Percentiles rank a stretch among this genome's conserved stretches.
Conservation (phyloP, 2,797 vertebrate genomes). For the Orientallactaga sibirica region DNA sequence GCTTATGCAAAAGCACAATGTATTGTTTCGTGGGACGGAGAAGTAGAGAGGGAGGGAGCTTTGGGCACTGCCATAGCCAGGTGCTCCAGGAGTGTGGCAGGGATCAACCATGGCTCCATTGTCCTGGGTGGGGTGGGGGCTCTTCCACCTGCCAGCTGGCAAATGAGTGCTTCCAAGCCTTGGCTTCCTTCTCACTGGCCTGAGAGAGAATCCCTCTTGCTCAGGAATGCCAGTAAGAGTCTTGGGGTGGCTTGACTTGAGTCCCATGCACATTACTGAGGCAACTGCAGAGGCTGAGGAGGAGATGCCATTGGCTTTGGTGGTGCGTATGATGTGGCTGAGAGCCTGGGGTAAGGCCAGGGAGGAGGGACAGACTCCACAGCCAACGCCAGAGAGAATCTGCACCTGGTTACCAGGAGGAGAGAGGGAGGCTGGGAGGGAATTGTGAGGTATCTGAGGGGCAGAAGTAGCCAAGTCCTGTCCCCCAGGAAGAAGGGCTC, state of each 20-base stretch:
- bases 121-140: not conserved
- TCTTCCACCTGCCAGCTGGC: not conserved
- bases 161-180: not conserved
- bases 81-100: not conserved
- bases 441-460: not conserved
- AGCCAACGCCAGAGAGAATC: not conserved
- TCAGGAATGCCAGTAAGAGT: not conserved
- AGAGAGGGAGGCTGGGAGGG: not conserved
- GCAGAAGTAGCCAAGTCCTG: not conserved
- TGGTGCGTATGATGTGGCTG: not conserved
- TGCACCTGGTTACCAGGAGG: too few relatives aligned
- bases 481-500: not conserved
- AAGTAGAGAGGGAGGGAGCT: not conserved
- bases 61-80: conserved; percentile 50
- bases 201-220: not conserved
- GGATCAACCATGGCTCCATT: not conserved
- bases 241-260: not conserved
- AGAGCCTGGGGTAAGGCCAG: not conserved
- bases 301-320: not conserved
- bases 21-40: not conserved
- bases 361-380: not conserved
- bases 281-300: not conserved
- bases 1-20: not conserved
- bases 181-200: not conserved
- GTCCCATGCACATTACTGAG: not conserved